Evolutionary conservation across 2,888 invertebrate species (phyloP), one percentile per base, ranked within the genome.

Genomic region (Ctenicera cuprea): DNA sequence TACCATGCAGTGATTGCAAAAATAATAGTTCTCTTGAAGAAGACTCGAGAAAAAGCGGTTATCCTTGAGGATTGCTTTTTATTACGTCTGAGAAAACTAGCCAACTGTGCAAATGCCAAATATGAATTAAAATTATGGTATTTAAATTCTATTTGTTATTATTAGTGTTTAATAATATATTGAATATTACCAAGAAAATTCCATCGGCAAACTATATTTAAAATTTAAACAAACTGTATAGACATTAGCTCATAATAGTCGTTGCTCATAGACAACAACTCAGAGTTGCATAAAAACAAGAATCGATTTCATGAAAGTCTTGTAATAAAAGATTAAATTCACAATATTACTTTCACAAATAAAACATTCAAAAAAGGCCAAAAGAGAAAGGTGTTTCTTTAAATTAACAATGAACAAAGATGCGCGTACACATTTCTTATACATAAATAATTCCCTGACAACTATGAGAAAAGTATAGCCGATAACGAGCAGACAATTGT

Each of bases 1-100:
- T 66, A 52, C 66, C 41, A 66, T 43, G 67, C 65, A 52, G 65
- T 41, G 65, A 65, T 54, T 65, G 65, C 67, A 67, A 59, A n/a
- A n/a, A 37, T 59, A 57, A 41, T 26, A 59, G 43, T 67, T 67
- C 57, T 57, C 45, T 30, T 30, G 67, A 67, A 67, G 67, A 67
- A 67, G 67, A 67, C 57, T 12, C 57, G 54, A 45, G 66, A 54
- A 67, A 66, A 67, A 67, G 67, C 38, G 14, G 67, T 57, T 67
- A 38, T 67, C 67, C 67, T 67, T 67, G 67, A 67, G 45, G 30
- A 57, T 54, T 12, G 8, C 3, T 37, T 57, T 18, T 38, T 59
- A 38, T 20, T 59, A 7, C 59, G 38, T 38, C 37, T 37, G 59
- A 59, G n/a, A 26, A n/a, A n/a, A 18, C n/a, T 33, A 33, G 30